Evolutionary conservation across 2,113 vertebrate genomes (phyloP), one percentile per base, ranked within the genome.

Genomic region (Neotoma lepida): DNA sequence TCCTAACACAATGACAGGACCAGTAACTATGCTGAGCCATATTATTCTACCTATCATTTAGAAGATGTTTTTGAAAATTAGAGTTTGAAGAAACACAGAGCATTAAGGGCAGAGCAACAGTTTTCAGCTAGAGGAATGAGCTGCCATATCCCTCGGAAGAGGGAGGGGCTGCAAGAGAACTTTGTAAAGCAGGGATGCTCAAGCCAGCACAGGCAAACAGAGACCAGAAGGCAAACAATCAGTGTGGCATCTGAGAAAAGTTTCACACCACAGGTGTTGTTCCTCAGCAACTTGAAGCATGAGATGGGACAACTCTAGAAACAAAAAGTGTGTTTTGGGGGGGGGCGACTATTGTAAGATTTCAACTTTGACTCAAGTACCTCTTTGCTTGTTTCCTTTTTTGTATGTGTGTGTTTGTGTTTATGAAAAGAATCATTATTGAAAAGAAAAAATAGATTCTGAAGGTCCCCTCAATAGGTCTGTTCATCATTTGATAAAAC

Each of bases 1-100:
- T 92, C 2, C 14, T 86, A 84, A 81, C 87, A 89, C 26, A 91
- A 91, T 66, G 54, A 44, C 26, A 77, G 41, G 1, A 2, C 13
- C 80, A 12, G 41, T 61, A 87, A 73, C 1, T 30, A 82, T 30
- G 8, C n/a, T 49, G 71, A 85, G 49, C 10, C 49, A 2, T 64
- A 44, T 94, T 70, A 80, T 74, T 89, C 30, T 91, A 35, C 73
- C 4, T 54, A 64, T 85, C 73, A 91, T 41, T 92, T 54, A 80
- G 35, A 84, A 22, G 39, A 96, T 24, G 3, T 49, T 63, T 95
- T 94, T 68, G 39, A 63, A 80, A 70, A 63, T 86, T 86, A 91
- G 77, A 86, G 26, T 77, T 26, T 86, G 10, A 41, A 82, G 8
- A 88, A 30, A 82, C 17, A 89, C 6, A 44, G n/a, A 76, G 56